Base-by-base conservation (phyloP, 2,888 invertebrate genomes). In the Fissipunctia ypsillon region DNA sequence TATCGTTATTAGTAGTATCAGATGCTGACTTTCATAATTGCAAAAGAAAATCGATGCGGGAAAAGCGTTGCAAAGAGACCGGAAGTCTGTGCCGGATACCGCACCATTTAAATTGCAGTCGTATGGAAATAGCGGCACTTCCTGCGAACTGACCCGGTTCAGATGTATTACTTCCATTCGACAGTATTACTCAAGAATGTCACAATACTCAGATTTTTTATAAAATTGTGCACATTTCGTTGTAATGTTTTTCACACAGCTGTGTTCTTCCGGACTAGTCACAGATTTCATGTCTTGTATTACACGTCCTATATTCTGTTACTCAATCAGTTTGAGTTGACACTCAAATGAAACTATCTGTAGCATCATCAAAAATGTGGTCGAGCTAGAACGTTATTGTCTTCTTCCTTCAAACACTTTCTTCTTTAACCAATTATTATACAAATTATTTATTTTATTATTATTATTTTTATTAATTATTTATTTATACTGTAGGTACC, bases 41-140 rank as follows among this genome's bases (percentile, higher is more conserved):
- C 84, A 87, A 86, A 78, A 79, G 66, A 79, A 84, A 83, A 74
- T 82, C 73, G 70, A 68, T 83, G 84, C 71, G 50, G 83, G 90
- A 90, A 91, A 90, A 86, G 87, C 83, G 35, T 73, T 86, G 85
- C 88, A 84, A 91, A 90, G 88, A 81, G 65, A 84, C 88, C 91
- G 92, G 92, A 92, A 93, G 90, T 89, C 81, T 88, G 88, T 89
- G 88, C 90, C 92, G 94, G 93, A 94, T 89, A 89, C 88, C 87
- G 87, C 81, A 87, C 90, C 89, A 93, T 92, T 93, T 89, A 91
- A 91, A 94, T 93, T 92, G 92, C 90, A 93, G 91, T 90, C 89
- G 88, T 91, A 93, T 94, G 93, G 91, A 94, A 94, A 94, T 93
- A 85, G 87, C 86, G 84, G 88, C 87, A 89, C 90, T 93, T 94